Evolutionary conservation across 2,797 vertebrate genomes (phyloP).

Genomic region (Myotis myotis): DNA sequence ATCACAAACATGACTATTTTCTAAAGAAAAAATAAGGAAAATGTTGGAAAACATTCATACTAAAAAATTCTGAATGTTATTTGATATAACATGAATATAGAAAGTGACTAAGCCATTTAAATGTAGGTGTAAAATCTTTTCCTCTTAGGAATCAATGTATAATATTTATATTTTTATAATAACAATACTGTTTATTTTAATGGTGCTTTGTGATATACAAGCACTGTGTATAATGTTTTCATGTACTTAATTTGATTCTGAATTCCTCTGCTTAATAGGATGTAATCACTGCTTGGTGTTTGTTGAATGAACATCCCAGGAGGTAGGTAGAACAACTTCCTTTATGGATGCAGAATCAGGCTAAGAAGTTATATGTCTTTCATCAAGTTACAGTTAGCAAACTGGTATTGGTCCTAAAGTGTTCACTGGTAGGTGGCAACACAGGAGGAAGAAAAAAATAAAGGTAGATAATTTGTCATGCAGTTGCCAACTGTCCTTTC

Average conservation of each 20-base stretch:
- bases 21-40: neutral
- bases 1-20: neutral
- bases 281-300: neutral
- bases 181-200: neutral
- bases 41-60: neutral
- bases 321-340: neutral
- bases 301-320: conserved; percentile 12
- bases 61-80: neutral
- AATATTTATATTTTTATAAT: neutral
- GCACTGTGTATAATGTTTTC: neutral
- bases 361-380: neutral
- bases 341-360: neutral
- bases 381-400: neutral
- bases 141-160: conserved; percentile 32
- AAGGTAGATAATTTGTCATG: neutral
- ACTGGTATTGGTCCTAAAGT: neutral
- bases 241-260: neutral
- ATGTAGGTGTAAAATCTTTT: neutral
- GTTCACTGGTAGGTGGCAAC: neutral
- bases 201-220: neutral
- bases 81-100: neutral
- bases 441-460: neutral
- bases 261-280: neutral
- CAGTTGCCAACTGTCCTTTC: neutral
- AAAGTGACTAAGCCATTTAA: conserved; percentile 38